phyloP scores from a whole-genome alignment of 2,797 vertebrate species.

The Arrhamphus sclerolepis region DNA sequence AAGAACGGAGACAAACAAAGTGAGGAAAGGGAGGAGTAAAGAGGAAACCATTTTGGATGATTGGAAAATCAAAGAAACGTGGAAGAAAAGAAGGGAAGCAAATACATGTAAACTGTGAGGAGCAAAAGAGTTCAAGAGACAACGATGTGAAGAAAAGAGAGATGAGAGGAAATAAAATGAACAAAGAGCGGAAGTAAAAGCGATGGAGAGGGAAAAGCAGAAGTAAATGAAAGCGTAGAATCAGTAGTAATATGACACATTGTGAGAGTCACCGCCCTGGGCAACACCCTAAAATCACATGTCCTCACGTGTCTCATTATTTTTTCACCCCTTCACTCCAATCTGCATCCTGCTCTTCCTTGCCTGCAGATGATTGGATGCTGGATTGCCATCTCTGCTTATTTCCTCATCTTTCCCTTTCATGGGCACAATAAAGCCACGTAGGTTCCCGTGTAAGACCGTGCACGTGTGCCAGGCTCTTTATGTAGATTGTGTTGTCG shows the following conservation, averaged over 20 bases:
- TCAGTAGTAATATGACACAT: too few species aligned
- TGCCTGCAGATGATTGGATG: constrained; percentile 31
- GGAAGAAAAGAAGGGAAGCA: too few species aligned
- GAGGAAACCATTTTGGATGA: too few species aligned
- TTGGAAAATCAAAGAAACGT: neutral
- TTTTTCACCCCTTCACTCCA: neutral
- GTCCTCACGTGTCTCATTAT: constrained; percentile 11
- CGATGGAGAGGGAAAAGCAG: too few species aligned
- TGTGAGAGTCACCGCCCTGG: constrained; percentile 18
- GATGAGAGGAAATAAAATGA: neutral
- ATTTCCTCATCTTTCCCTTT: constrained; percentile 25
- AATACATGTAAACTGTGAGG: neutral
- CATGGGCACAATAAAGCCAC: constrained; percentile 30
- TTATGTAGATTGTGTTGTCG: constrained; percentile 39
- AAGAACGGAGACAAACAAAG: too few species aligned
- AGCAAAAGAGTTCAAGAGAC: too few species aligned
- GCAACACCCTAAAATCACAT: neutral
- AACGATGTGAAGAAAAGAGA: neutral
- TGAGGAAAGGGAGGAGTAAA: too few species aligned
- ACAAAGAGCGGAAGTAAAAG: neutral
- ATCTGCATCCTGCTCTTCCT: neutral
- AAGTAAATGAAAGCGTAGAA: too few species aligned
- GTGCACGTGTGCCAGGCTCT: constrained; percentile 23
- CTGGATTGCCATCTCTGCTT: constrained; percentile 19
- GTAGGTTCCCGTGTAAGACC: too few species aligned